These are phyloP conservation scores for Coranthus polyacanthus DNA, from an alignment of 2,797 vertebrate genomes.

Conservation along the genomic window DNA sequence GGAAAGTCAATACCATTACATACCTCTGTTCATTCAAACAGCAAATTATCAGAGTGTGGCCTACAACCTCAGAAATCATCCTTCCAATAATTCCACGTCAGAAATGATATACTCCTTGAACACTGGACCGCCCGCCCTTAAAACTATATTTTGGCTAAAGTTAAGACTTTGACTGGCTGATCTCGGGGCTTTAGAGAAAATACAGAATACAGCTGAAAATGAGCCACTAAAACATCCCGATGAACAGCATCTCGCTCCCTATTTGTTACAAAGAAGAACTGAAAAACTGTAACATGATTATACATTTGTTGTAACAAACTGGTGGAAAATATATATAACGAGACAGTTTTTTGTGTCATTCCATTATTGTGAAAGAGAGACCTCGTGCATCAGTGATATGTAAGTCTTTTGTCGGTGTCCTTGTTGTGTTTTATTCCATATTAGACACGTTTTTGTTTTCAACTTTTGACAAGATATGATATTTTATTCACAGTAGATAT, in stretches of 20 bases:
- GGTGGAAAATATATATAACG: too few species aligned
- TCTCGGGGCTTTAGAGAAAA: too few species aligned
- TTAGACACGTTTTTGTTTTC: too few species aligned
- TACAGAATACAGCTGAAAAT: slow-evolving; percentile 36
- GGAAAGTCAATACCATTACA: slow-evolving; percentile 10
- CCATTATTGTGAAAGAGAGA: too few species aligned
- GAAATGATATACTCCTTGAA: slow-evolving; percentile 28
- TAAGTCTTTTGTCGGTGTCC: too few species aligned
- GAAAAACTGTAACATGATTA: too few species aligned
- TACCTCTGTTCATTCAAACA: slow-evolving; percentile 22
- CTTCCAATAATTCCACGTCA: slow-evolving; percentile 33
- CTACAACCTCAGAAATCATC: background rate
- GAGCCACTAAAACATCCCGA: slow-evolving; percentile 20
- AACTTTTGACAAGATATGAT: too few species aligned
- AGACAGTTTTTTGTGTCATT: too few species aligned
- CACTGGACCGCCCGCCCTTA: slow-evolving; percentile 32
- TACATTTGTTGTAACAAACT: too few species aligned
- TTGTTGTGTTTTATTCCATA: too few species aligned
- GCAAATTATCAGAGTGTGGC: slow-evolving; percentile 3
- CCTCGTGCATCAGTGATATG: too few species aligned
- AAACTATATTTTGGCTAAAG: slow-evolving; percentile 10
- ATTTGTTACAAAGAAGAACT: background rate
- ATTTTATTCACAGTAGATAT: too few species aligned
- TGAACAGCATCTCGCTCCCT: slow-evolving; percentile 15
- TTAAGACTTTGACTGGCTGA: slow-evolving; percentile 24